Conservation (phyloP, 1,140 invertebrate genomes). For the Globodera rostochiensis region DNA sequence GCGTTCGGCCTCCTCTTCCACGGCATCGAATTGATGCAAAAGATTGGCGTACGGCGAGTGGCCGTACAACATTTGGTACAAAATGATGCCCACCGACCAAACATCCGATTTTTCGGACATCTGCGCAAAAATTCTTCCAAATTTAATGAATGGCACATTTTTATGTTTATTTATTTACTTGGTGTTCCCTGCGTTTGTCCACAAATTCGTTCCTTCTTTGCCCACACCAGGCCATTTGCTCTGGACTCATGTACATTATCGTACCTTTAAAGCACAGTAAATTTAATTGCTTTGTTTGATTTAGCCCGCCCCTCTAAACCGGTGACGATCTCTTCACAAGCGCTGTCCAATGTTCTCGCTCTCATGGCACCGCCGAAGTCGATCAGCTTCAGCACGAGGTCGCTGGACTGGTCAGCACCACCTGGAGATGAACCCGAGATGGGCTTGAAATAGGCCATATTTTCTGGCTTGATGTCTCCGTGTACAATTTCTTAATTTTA, state of each 20-base stretch:
- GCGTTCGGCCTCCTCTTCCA: not conserved
- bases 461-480: constrained; percentile 25
- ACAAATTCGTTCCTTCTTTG: not conserved
- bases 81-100: constrained; percentile 26
- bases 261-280: not conserved
- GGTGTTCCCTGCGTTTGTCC: constrained; percentile 12
- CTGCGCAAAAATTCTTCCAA: not conserved
- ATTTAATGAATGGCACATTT: not conserved
- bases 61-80: constrained; percentile 25
- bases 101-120: constrained; percentile 20
- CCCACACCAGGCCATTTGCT: constrained; percentile 27
- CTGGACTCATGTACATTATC: constrained; percentile 31
- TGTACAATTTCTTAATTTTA: constrained; percentile 17
- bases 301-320: not conserved
- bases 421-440: not conserved
- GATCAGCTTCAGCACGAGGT: constrained; percentile 21
- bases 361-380: constrained; percentile 27
- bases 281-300: not conserved
- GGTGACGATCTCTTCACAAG: constrained; percentile 26
- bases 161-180: not conserved
- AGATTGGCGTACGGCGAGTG: constrained; percentile 8
- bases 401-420: not conserved
- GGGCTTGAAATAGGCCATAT: constrained; percentile 25
- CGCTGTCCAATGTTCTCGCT: not conserved
- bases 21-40: constrained; percentile 7